Conservation (phyloP, 2,888 invertebrate species). For the Cheiracanthium punctorium region DNA sequence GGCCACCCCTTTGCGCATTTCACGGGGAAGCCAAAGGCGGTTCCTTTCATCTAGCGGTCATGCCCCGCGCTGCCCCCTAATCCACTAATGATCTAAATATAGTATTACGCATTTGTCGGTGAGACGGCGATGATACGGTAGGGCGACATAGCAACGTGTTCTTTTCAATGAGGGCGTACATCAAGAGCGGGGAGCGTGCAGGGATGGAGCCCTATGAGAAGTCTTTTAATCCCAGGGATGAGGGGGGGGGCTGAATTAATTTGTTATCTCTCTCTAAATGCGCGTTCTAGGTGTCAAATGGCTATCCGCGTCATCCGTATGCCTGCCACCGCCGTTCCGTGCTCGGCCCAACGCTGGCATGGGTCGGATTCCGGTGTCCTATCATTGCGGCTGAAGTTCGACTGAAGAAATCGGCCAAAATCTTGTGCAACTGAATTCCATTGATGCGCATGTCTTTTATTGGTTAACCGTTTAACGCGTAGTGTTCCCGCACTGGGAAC, state of each 20-base stretch:
- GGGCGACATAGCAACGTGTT: not conserved
- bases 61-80: conserved; percentile 43
- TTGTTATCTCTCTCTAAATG: too few species aligned
- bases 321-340: too few species aligned
- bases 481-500: too few species aligned
- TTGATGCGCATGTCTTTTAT: too few species aligned
- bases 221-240: not conserved
- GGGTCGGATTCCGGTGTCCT: too few species aligned
- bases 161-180: conserved; percentile 1
- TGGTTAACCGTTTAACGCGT: too few species aligned
- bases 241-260: not conserved
- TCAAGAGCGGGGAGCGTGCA: not conserved
- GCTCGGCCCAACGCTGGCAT: too few species aligned
- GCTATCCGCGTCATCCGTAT: too few species aligned
- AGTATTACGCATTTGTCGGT: conserved; percentile 62
- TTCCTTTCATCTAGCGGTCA: conserved; percentile 60
- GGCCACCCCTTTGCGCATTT: conserved; percentile 42
- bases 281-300: too few species aligned
- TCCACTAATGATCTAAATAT: conserved; percentile 67
- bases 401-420: too few species aligned
- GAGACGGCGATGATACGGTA: conserved; percentile 28
- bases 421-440: too few species aligned
- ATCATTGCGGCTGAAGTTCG: too few species aligned
- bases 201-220: not conserved
- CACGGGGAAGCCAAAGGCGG: conserved; percentile 44